Percentiles rank a stretch among this genome's conserved stretches.
These are phyloP conservation scores for Scarus forsteni DNA, from an alignment of 2,797 vertebrate species.

Conservation along the genomic window DNA sequence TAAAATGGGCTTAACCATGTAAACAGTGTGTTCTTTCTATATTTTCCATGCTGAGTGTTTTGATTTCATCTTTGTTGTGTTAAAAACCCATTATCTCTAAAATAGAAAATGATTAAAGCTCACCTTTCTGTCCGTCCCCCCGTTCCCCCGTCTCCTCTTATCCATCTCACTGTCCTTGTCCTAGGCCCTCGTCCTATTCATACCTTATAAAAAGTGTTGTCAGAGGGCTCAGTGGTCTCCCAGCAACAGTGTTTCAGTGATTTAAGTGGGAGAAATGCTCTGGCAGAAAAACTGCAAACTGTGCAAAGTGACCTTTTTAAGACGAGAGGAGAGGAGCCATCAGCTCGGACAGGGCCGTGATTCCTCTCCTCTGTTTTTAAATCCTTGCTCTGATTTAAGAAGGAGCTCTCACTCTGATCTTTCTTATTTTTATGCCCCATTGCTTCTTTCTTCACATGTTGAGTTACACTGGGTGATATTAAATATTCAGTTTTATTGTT, in stretches of 20 bases:
- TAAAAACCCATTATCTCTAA: neutral
- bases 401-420: neutral
- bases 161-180: slow-evolving; percentile 22
- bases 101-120: slow-evolving; percentile 3
- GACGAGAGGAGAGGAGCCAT: slow-evolving; percentile 11
- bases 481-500: neutral
- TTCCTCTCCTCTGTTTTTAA: neutral
- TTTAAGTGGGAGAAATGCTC: slow-evolving; percentile 17
- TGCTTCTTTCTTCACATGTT: neutral
- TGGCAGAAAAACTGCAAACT: slow-evolving; percentile 21
- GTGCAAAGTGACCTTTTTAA: slow-evolving; percentile 38
- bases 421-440: neutral
- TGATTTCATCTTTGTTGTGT: neutral
- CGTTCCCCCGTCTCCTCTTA: neutral
- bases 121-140: slow-evolving; percentile 8
- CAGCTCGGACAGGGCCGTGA: neutral
- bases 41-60: neutral
- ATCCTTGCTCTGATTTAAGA: neutral
- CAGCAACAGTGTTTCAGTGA: slow-evolving; percentile 38
- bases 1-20: no score
- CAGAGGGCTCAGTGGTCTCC: slow-evolving; percentile 33
- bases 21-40: no score
- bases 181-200: slow-evolving; percentile 44
- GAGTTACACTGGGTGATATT: neutral
- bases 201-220: slow-evolving; percentile 41